A percentile compares a stretch with the other conserved stretches of the same genome.
Evolutionary conservation across 1,140 invertebrate species (phyloP).

Genomic region (Drosophila nikananu): DNA sequence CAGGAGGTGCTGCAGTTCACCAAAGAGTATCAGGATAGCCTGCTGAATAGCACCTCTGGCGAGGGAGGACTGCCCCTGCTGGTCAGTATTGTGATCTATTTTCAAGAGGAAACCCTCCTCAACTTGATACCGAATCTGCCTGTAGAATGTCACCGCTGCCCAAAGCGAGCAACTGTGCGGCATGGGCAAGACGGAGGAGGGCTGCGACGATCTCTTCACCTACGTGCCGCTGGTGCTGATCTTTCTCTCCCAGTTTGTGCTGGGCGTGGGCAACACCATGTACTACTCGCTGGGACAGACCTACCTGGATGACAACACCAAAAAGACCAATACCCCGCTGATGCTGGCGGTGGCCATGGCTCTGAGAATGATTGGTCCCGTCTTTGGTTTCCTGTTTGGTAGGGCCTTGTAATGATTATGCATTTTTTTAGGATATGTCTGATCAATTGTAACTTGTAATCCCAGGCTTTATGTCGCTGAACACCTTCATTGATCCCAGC

Average conservation of each 20-base stretch:
- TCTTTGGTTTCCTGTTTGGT: constrained; percentile 82
- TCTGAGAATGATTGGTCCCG: constrained; percentile 79
- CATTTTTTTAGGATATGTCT: neutral
- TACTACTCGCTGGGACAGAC: constrained; percentile 90
- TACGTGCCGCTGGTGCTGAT: constrained; percentile 88
- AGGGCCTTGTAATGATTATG: neutral
- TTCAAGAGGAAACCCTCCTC: neutral
- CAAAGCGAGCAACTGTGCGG: constrained; percentile 72
- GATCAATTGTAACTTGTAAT: constrained; percentile 13
- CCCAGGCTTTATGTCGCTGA: constrained; percentile 88
- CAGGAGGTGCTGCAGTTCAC: constrained; percentile 86
- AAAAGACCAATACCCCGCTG: constrained; percentile 89
- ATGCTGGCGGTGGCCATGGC: constrained; percentile 86
- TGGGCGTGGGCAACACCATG: constrained; percentile 89
- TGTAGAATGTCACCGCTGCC: constrained; percentile 49
- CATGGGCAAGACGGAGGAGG: constrained; percentile 54
- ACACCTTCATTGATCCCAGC: constrained; percentile 88
- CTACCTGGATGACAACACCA: constrained; percentile 90
- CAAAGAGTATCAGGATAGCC: constrained; percentile 80
- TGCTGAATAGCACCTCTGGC: constrained; percentile 35
- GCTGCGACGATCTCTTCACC: constrained; percentile 86
- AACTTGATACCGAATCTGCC: neutral
- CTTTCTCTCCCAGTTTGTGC: constrained; percentile 89
- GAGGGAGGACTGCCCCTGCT: constrained; percentile 33
- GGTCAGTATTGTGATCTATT: constrained; percentile 28